Evolutionary conservation across 2,888 invertebrate genomes (phyloP).

Genomic region (Silvanus unidentatus): DNA sequence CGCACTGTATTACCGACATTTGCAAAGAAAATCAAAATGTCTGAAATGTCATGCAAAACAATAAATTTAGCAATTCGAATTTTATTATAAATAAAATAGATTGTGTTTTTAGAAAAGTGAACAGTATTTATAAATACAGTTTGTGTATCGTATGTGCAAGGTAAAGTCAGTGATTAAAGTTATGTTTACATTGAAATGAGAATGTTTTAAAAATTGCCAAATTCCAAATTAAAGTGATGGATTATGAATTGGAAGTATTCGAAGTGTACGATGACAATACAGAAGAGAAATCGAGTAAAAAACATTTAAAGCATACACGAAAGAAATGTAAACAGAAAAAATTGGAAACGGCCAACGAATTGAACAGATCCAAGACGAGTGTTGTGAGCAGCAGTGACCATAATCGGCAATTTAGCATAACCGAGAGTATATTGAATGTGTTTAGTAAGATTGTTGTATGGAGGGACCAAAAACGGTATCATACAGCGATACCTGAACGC

Average conservation of each 20-base stretch:
- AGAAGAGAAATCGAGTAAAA: constrained; percentile 35
- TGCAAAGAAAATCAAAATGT: too few relatives aligned
- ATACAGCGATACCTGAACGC: constrained; percentile 40
- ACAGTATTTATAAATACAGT: too few relatives aligned
- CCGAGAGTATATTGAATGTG: constrained; percentile 57
- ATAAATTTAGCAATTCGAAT: not conserved
- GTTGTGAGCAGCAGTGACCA: constrained; percentile 37
- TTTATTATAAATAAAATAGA: not conserved
- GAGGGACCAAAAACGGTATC: constrained; percentile 48
- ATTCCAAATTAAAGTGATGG: too few relatives aligned
- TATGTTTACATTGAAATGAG: too few relatives aligned
- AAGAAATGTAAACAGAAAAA: constrained; percentile 46
- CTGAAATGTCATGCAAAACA: too few relatives aligned
- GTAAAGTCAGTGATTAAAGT: too few relatives aligned
- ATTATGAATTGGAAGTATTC: constrained; percentile 52
- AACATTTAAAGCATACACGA: constrained; percentile 41
- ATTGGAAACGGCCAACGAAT: constrained; percentile 36
- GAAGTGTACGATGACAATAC: constrained; percentile 44
- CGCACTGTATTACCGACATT: too few relatives aligned
- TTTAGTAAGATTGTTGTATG: constrained; percentile 44
- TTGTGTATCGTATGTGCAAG: too few relatives aligned
- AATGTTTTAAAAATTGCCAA: too few relatives aligned
- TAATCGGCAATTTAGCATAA: constrained; percentile 48
- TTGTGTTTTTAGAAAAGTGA: too few relatives aligned
- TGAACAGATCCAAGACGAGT: constrained; percentile 39